Evolutionary conservation across 2,888 invertebrate genomes (phyloP), one percentile per base, ranked within the genome.

Genomic region (Cremastinae sp.): DNA sequence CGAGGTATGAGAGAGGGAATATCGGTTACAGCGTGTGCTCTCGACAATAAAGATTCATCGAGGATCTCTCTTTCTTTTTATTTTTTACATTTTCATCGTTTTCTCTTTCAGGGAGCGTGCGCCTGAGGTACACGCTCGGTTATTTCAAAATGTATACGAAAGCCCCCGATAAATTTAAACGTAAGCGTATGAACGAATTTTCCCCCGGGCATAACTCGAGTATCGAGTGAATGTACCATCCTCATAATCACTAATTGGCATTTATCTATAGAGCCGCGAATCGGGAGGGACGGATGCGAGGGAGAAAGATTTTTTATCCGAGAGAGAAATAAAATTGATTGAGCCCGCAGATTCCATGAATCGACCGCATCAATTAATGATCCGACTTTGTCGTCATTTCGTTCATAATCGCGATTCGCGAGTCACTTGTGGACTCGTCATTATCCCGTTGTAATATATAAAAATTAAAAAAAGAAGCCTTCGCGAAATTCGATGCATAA

Each of bases 221-320:
- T 47, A 62, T 65, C 55, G 14, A 59, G 59, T 43, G 61, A 65
- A 55, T 28, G 18, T 37, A n/a, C 53, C 45, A 2, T 20, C 9
- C n/a, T 20, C n/a, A 22, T 75, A 75, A 71, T 71, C 66, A 55
- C 75, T 66, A 71, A 75, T 75, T 75, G 65, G 75, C 70, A 56
- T 61, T 65, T 45, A 70, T 65, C 37, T 55, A 8, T 22, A 41
- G 41, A 16, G 39, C 49, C 12, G n/a, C n/a, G n/a, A n/a, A n/a
- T n/a, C 43, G 58, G 14, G 53, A 45, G 35, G n/a, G 58, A 62
- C 20, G 14, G 55, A 62, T 53, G 43, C 12, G n/a, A 5, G 28
- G 41, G 22, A 8, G n/a, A 37, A 22, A n/a, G 16, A 37, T 8
- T 5, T 16, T 14, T 10, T 5, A 10, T 12, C 9, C 7, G 18